A percentile compares a stretch with the other conserved stretches of the same genome.
phyloP scores from a whole-genome alignment of 1,140 invertebrate genomes.

The Caenorhabditis briggsae region DNA sequence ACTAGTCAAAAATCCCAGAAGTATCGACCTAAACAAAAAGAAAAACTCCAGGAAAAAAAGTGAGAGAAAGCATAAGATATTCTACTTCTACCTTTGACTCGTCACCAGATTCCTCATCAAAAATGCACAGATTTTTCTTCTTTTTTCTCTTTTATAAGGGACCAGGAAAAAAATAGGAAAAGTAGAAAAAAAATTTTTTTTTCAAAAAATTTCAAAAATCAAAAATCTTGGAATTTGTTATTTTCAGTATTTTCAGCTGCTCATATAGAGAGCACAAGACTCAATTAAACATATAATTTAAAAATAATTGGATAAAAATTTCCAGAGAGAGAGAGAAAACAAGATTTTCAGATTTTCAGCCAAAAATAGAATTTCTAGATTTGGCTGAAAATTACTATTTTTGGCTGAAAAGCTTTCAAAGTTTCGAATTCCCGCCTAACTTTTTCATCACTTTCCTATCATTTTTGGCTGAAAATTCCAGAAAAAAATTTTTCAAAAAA shows the following conservation, averaged over 20 bases:
- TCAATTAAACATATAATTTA: too few relatives aligned
- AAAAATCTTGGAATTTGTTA: too few relatives aligned
- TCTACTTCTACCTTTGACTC: not conserved
- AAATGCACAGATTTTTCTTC: constrained; percentile 24
- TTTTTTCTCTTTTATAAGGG: not conserved
- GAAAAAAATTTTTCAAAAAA: not conserved
- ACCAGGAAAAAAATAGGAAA: too few relatives aligned
- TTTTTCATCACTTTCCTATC: not conserved
- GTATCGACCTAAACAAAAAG: not conserved
- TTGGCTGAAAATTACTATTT: too few relatives aligned
- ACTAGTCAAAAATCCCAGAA: not conserved
- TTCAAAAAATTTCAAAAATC: too few relatives aligned
- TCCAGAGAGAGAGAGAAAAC: too few relatives aligned
- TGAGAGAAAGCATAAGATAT: not conserved
- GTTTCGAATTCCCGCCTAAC: not conserved
- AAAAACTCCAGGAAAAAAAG: not conserved
- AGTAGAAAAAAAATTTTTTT: not conserved
- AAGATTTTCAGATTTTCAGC: not conserved
- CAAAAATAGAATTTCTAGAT: not conserved
- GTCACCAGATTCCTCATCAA: not conserved
- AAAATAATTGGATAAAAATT: too few relatives aligned
- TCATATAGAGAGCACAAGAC: too few relatives aligned
- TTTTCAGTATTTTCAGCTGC: too few relatives aligned
- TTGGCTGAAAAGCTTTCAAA: too few relatives aligned
- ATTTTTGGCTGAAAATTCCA: not conserved